Evolutionary conservation across 2,113 vertebrate species (phyloP), one percentile per base, ranked within the genome.

Genomic region (Seriola quinqueradiata): DNA sequence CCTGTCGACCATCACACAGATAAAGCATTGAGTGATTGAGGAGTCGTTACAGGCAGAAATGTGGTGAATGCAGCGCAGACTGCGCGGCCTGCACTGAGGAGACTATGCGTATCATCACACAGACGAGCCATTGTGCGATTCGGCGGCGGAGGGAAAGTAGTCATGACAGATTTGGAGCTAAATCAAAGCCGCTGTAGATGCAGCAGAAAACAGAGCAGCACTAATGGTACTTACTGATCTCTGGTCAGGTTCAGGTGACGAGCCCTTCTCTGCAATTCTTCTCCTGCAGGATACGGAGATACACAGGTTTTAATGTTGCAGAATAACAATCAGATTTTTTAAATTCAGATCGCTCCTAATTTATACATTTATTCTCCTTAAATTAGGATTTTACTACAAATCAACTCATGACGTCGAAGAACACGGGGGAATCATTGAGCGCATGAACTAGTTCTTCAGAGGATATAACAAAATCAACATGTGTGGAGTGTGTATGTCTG

Each of bases 201-300:
- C 8, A 4, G 32, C 28, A 42, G 17, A n/a, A 5, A 17, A 55
- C 54, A 9, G 32, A 12, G 58, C 46, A 10, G 40, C 21, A 70
- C 32, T 13, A 1, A 19, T 55, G 16, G 25, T n/a, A 96, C 97
- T 97, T 85, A 99, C 98, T 73, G 91, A 90, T 96, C 96, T 99
- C 89, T 96, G 96, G 59, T 99, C 98, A 63, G 96, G 88, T 91
- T 99, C 98, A 93, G 96, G 90, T 52, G 96, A 96, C 60, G 98
- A 97, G 92, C 96, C 97, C 93, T 99, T 99, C 90, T 99, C 98
- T 89, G 97, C 97, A 91, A 99, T 99, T 95, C 97, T 96, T 96
- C 98, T 98, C 94, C 98, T 99, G 88, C 6, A 57, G 65, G 34
- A 79, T 0, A 75, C 0, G 42, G 66, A 83, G 60, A 10, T 42